Conservation (phyloP, 2,113 vertebrate species). For the Chaenogobius annularis region DNA sequence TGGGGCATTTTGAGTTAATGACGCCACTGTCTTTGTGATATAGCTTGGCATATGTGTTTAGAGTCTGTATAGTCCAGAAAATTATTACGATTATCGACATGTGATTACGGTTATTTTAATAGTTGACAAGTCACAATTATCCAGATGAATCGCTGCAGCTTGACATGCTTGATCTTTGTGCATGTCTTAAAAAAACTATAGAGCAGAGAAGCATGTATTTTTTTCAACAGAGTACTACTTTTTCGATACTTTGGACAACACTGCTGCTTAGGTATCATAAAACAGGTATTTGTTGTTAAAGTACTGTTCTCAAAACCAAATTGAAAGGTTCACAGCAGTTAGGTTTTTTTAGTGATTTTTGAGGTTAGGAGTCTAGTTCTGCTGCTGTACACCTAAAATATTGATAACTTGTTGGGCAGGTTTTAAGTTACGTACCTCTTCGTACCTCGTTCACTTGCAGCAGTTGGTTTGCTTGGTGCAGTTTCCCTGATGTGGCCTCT, state of each 20-base stretch:
- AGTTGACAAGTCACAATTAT: no score
- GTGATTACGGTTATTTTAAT: no score
- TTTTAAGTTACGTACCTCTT: conserved; percentile 16
- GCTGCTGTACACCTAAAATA: conserved; percentile 16
- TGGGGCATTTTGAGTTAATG: no score
- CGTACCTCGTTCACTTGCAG: conserved; percentile 43
- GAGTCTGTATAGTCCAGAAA: no score
- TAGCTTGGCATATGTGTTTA: no score
- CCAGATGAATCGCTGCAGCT: no score
- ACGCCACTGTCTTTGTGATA: no score
- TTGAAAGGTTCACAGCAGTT: neutral
- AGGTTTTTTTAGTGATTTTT: neutral
- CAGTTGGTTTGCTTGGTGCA: conserved; percentile 45
- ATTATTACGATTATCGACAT: no score
- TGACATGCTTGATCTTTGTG: neutral
- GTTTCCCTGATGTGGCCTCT: conserved; percentile 60
- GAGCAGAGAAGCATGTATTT: neutral
- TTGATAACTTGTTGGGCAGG: conserved; percentile 16
- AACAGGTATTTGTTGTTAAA: neutral
- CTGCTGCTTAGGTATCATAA: neutral
- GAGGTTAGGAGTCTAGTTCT: neutral
- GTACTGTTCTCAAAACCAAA: no score
- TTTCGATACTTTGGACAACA: no score
- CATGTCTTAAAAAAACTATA: neutral
- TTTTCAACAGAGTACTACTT: no score